Conservation (phyloP, 2,888 invertebrate species). For the Eristalinus sepulchralis region DNA sequence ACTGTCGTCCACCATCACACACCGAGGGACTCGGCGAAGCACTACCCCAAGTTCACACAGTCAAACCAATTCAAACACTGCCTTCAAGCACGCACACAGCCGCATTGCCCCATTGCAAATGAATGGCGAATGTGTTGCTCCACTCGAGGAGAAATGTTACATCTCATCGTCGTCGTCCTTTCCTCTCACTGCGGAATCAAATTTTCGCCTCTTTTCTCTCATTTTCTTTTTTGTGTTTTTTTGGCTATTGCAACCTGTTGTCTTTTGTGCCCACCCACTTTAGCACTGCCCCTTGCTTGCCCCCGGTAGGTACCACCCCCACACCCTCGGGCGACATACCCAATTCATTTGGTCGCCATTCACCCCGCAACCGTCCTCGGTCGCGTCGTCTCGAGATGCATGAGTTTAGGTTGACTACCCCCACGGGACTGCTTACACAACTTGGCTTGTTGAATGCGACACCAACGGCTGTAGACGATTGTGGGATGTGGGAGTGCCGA, state of each 20-base stretch:
- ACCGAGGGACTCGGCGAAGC: background rate
- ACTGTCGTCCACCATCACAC: slow-evolving; percentile 1
- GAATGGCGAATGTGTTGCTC: slow-evolving; percentile 11
- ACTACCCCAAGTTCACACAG: slow-evolving; percentile 33
- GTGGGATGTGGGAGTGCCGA: background rate
- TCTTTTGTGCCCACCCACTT: slow-evolving; percentile 20
- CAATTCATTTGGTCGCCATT: slow-evolving; percentile 29
- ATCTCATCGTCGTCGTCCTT: background rate
- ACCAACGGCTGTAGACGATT: background rate
- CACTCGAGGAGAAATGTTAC: slow-evolving; percentile 26
- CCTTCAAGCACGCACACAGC: background rate
- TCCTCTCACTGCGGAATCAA: slow-evolving; percentile 4
- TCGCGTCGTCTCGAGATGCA: slow-evolving; percentile 22
- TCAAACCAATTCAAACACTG: background rate
- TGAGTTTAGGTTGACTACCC: slow-evolving; percentile 47
- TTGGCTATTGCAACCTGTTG: slow-evolving; percentile 65
- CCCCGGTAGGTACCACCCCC: background rate
- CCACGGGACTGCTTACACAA: slow-evolving; percentile 64
- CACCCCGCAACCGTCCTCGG: background rate
- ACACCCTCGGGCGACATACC: background rate
- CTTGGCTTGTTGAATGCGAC: slow-evolving; percentile 65
- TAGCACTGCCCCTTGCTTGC: background rate
- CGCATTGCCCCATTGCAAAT: background rate
- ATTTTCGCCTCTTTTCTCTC: background rate
- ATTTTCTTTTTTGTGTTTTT: slow-evolving; percentile 11